A percentile compares a stretch with the other conserved stretches of the same genome.
Conservation (phyloP, 1,140 invertebrate species). For the Drosophila triauraria region DNA sequence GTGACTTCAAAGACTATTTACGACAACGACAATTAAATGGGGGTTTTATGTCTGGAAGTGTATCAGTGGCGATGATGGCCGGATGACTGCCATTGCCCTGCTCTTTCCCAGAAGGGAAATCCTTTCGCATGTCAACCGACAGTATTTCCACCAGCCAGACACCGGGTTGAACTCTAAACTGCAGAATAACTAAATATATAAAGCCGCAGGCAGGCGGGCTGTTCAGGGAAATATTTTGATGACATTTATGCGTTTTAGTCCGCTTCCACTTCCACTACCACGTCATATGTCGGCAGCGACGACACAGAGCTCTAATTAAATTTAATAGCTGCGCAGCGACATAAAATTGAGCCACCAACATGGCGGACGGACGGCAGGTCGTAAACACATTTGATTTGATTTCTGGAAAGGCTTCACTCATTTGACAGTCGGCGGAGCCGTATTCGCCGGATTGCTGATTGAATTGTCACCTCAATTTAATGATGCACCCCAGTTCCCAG, state of each 20-base stretch:
- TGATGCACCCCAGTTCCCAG: constrained; percentile 35
- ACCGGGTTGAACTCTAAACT: constrained; percentile 33
- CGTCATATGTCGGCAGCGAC: constrained; percentile 51
- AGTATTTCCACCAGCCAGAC: constrained; percentile 43
- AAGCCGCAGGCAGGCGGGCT: constrained; percentile 15
- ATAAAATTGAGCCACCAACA: constrained; percentile 76
- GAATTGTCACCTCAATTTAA: constrained; percentile 81
- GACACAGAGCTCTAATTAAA: constrained; percentile 81
- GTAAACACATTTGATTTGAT: constrained; percentile 82
- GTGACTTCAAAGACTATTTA: constrained; percentile 46
- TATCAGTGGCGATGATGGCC: constrained; percentile 40
- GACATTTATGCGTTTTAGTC: constrained; percentile 70
- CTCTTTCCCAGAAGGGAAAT: constrained; percentile 62
- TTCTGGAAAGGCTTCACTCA: constrained; percentile 72
- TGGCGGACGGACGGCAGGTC: constrained; percentile 43
- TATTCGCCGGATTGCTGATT: constrained; percentile 71
- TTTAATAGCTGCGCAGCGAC: constrained; percentile 75
- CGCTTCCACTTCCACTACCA: constrained; percentile 32
- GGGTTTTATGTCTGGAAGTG: constrained; percentile 34
- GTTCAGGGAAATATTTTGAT: constrained; percentile 70
- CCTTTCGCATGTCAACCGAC: constrained; percentile 76
- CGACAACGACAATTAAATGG: constrained; percentile 49
- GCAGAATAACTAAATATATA: constrained; percentile 50
- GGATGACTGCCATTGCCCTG: constrained; percentile 37
- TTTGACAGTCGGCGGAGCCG: constrained; percentile 45